These are phyloP conservation scores for Chrysolina haemoptera DNA, from an alignment of 2,888 invertebrate species.

Conservation along the genomic window DNA sequence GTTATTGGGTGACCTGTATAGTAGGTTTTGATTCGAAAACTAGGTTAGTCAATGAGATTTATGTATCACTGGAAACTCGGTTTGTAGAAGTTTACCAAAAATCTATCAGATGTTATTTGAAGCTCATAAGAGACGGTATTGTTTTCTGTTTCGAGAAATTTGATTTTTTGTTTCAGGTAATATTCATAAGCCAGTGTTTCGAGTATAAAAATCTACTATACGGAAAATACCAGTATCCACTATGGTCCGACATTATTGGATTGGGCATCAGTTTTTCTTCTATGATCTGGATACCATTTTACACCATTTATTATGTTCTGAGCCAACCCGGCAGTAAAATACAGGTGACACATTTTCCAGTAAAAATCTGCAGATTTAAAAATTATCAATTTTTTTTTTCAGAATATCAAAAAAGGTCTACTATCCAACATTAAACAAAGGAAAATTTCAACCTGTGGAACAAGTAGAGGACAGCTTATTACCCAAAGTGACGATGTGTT, in stretches of 20 bases:
- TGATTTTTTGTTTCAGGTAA: slow-evolving; percentile 69
- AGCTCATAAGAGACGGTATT: too few relatives aligned
- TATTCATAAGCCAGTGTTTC: slow-evolving; percentile 76
- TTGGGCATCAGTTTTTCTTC: slow-evolving; percentile 75
- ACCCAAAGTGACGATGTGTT: slow-evolving; percentile 71
- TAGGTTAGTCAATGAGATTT: too few relatives aligned
- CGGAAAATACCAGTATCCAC: slow-evolving; percentile 74
- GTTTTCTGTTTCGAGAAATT: background rate
- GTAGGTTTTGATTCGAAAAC: too few relatives aligned
- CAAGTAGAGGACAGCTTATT: slow-evolving; percentile 69
- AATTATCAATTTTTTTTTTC: slow-evolving; percentile 57
- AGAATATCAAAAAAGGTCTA: slow-evolving; percentile 71
- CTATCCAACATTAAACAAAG: slow-evolving; percentile 70
- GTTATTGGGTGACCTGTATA: too few relatives aligned
- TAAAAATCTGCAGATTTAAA: too few relatives aligned
- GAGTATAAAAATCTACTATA: slow-evolving; percentile 75
- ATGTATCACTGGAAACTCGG: too few relatives aligned
- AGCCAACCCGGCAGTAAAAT: slow-evolving; percentile 71
- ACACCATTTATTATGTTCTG: slow-evolving; percentile 75
- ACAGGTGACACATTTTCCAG: slow-evolving; percentile 68
- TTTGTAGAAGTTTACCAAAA: too few relatives aligned
- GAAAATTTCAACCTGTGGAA: slow-evolving; percentile 69
- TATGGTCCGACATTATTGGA: slow-evolving; percentile 76
- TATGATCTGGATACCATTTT: slow-evolving; percentile 78
- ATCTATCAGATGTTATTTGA: too few relatives aligned